These are phyloP conservation scores for Diploptera punctata DNA, from an alignment of 2,888 invertebrate genomes.

Conservation along the genomic window DNA sequence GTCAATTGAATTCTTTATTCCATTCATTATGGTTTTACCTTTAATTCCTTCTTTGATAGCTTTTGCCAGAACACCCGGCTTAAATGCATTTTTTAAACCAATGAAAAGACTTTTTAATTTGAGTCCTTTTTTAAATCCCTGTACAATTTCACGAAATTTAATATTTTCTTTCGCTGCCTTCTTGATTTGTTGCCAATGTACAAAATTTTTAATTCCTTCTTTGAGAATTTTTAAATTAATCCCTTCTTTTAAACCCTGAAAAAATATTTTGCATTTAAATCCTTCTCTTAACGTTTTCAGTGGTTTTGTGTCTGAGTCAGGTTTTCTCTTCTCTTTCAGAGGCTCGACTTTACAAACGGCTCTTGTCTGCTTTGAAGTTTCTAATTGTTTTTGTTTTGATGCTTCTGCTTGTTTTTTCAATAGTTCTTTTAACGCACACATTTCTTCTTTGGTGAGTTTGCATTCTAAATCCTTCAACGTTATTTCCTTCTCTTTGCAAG, in stretches of 20 bases:
- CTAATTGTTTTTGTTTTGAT: too few relatives aligned
- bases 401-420: too few relatives aligned
- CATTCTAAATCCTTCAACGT: too few relatives aligned
- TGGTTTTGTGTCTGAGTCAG: too few relatives aligned
- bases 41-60: constrained; percentile 12
- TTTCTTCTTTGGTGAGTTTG: too few relatives aligned
- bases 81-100: background rate
- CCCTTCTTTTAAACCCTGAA: background rate
- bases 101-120: background rate
- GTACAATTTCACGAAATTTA: background rate
- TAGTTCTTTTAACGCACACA: too few relatives aligned
- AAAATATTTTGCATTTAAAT: background rate
- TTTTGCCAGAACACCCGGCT: background rate
- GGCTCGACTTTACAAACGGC: too few relatives aligned
- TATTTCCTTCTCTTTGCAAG: too few relatives aligned
- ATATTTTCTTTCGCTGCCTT: background rate
- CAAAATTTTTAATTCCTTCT: background rate
- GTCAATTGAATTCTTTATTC: background rate
- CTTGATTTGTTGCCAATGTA: background rate
- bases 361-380: too few relatives aligned
- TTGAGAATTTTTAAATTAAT: background rate
- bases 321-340: too few relatives aligned
- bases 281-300: background rate
- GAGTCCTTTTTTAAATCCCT: background rate
- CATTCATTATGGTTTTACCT: background rate